Base-by-base conservation (phyloP, 2,888 invertebrate species). In the Thysanoteuthis rhombus region DNA sequence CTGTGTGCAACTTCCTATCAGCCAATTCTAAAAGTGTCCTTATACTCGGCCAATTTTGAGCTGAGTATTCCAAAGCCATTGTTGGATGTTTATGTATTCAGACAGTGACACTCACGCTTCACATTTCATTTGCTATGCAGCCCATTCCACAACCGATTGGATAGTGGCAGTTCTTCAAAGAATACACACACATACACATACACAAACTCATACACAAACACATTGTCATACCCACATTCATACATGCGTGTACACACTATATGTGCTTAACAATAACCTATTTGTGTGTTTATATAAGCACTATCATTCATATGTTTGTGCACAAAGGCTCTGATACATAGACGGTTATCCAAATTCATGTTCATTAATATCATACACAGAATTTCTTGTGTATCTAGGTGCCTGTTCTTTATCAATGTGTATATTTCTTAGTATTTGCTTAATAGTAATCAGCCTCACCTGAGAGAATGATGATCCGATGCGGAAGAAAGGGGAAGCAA, bases 11-110 rank as follows among this genome's bases (percentile, higher is more conserved):
- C 36, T n/a, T 75, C n/a, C 75, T 75, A 75, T n/a, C n/a, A n/a
- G 75, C n/a, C 75, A 75, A 75, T 75, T 75, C 75, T 75, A 75
- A 75, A 75, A 75, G 75, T 75, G 75, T 75, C 75, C 75, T 75
- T 75, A 75, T 75, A 75, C 75, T 75, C 36, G n/a, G n/a, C 36
- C 75, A 75, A 36, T 75, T 75, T 75, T 75, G 75, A n/a, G n/a
- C 36, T 75, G n/a, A 75, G n/a, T 16, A 75, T 75, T 75, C 12
- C 75, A 75, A n/a, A 36, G n/a, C 75, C 36, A 75, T 75, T 75
- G 75, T 36, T 75, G 75, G 75, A 75, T 75, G 75, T 75, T 75
- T 75, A 75, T 75, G 75, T 75, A 75, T 75, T 75, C 75, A n/a
- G n/a, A 75, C 75, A n/a, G 75, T 75, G 75, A 75, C 75, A 75